Conservation (phyloP, 2,888 invertebrate species). For the Melinopterus prodromus region DNA sequence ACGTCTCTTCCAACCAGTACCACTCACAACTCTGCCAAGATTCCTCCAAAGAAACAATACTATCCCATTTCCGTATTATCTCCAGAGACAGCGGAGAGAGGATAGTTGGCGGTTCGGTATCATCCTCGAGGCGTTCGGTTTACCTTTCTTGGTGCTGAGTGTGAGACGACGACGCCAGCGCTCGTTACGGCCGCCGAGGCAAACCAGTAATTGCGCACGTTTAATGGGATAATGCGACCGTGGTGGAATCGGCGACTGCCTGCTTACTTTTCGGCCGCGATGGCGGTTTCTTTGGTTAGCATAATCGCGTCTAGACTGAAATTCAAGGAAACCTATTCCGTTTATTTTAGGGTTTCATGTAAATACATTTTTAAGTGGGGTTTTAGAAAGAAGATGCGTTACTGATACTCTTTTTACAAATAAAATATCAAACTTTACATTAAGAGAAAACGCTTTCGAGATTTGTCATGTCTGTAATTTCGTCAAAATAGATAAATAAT, state of each 20-base stretch:
- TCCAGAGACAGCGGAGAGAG: slow-evolving; percentile 10
- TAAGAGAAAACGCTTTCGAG: too few species aligned
- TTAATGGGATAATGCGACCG: not conserved
- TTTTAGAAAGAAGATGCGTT: too few species aligned
- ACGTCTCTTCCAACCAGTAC: slow-evolving; percentile 4
- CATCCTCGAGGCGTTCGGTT: slow-evolving; percentile 11
- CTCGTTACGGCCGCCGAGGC: not conserved
- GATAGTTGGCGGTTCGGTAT: slow-evolving; percentile 8
- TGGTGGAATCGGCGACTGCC: not conserved
- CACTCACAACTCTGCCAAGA: slow-evolving; percentile 18
- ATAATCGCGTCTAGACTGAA: not conserved
- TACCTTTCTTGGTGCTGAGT: slow-evolving; percentile 10
- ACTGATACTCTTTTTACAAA: too few species aligned
- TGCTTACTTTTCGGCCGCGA: not conserved
- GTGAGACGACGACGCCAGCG: slow-evolving; percentile 16
- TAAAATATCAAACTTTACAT: too few species aligned
- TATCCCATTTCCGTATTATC: slow-evolving; percentile 12
- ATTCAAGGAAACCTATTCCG: not conserved
- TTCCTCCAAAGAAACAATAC: slow-evolving; percentile 7
- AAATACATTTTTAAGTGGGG: too few species aligned
- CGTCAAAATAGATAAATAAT: too few species aligned
- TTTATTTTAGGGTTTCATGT: too few species aligned
- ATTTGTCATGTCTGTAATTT: too few species aligned
- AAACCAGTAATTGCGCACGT: not conserved
- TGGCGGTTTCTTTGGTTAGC: not conserved